Conservation (phyloP, 2,888 invertebrate species). For the Lumbricus terrestris region DNA sequence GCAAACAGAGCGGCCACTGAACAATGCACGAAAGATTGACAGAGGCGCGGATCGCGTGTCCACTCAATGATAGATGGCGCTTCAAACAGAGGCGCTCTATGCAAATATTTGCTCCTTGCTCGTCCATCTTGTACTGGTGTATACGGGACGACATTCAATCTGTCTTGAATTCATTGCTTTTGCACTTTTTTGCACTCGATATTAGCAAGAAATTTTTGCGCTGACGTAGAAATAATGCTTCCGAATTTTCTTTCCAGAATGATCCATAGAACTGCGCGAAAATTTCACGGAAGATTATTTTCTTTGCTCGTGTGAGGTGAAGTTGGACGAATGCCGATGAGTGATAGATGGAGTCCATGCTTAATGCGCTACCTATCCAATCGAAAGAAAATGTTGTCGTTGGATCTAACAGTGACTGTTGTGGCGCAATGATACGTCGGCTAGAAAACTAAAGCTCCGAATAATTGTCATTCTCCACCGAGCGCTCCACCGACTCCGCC, state of each 20-base stretch:
- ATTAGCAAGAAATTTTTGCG: background rate
- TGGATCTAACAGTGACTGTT: background rate
- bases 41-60: background rate
- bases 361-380: no score
- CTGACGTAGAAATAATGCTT: no score
- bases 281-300: background rate
- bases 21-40: background rate
- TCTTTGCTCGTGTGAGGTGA: background rate
- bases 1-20: background rate
- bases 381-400: background rate
- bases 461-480: background rate
- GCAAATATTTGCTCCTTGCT: background rate
- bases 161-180: no score
- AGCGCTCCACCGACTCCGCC: background rate
- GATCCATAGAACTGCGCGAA: background rate
- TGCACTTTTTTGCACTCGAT: background rate
- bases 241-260: background rate
- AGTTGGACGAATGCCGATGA: background rate
- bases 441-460: background rate
- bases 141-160: no score
- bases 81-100: background rate
- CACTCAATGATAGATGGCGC: background rate
- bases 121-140: background rate
- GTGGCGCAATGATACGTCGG: background rate
- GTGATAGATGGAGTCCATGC: background rate